phyloP scores from a whole-genome alignment of 2,888 invertebrate species.

The Andrena bicolor region DNA sequence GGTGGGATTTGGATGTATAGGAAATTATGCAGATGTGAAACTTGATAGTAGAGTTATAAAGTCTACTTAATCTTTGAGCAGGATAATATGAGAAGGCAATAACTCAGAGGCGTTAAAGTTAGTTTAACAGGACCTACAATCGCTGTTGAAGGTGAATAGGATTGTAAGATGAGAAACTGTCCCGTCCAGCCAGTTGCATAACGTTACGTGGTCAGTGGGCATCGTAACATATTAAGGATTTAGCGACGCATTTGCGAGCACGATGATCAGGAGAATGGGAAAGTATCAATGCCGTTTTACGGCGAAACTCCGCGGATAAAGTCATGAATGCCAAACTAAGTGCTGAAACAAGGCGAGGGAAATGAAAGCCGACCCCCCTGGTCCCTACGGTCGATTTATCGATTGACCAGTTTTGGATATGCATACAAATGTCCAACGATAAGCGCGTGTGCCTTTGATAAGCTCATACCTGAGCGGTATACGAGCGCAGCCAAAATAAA shows the following conservation, averaged over 20 bases:
- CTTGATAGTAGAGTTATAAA: too few relatives aligned
- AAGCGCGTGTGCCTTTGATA: slow-evolving; percentile 32
- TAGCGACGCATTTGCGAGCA: background rate
- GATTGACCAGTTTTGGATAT: slow-evolving; percentile 31
- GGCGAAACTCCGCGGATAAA: background rate
- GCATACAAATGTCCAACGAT: slow-evolving; percentile 38
- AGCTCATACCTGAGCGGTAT: slow-evolving; percentile 18
- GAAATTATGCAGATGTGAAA: too few relatives aligned
- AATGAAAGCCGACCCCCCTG: slow-evolving; percentile 7
- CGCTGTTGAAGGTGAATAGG: too few relatives aligned
- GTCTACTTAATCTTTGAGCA: too few relatives aligned
- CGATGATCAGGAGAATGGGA: background rate
- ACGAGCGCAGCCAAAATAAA: slow-evolving; percentile 31
- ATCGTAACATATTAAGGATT: background rate
- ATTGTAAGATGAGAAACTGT: too few relatives aligned
- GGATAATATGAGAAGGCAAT: too few relatives aligned
- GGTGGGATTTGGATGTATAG: too few relatives aligned
- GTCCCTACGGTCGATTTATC: slow-evolving; percentile 24
- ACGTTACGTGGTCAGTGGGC: too few relatives aligned
- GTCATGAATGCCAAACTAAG: background rate
- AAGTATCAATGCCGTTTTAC: background rate
- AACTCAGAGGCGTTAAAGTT: too few relatives aligned
- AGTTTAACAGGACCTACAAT: too few relatives aligned
- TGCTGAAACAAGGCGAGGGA: background rate
- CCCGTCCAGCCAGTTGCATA: too few relatives aligned